These are phyloP conservation scores for Acronicta aceris DNA, from an alignment of 2,888 invertebrate genomes.

Conservation along the genomic window DNA sequence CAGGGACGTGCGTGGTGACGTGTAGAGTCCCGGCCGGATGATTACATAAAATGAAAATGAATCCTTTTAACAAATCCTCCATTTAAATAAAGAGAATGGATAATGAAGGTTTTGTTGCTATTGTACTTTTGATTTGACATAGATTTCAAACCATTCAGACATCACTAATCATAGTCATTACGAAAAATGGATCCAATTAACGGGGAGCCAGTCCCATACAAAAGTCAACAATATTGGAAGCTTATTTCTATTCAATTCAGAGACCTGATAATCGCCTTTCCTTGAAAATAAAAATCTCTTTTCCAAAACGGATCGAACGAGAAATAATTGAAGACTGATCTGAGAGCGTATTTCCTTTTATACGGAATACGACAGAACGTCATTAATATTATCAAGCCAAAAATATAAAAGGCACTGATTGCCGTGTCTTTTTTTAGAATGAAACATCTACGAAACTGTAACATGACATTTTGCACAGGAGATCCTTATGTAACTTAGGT, in stretches of 20 bases:
- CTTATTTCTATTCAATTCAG: too few relatives aligned
- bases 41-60: constrained; percentile 51
- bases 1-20: constrained; percentile 5
- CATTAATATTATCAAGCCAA: background rate
- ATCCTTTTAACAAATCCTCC: constrained; percentile 27
- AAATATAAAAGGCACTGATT: background rate
- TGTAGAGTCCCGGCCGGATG: constrained; percentile 4
- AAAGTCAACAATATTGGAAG: too few relatives aligned
- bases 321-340: background rate
- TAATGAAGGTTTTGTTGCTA: background rate
- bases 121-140: constrained; percentile 6
- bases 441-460: too few relatives aligned
- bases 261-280: too few relatives aligned
- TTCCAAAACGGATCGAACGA: background rate
- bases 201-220: too few relatives aligned
- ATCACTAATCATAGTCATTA: too few relatives aligned
- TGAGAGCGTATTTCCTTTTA: background rate
- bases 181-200: too few relatives aligned
- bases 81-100: constrained; percentile 29
- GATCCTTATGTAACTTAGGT: too few relatives aligned
- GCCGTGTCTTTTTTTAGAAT: too few relatives aligned
- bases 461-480: too few relatives aligned
- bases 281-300: background rate
- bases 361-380: too few relatives aligned
- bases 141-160: background rate